phyloP scores from a whole-genome alignment of 2,888 invertebrate species.

The Parnassius orleans region DNA sequence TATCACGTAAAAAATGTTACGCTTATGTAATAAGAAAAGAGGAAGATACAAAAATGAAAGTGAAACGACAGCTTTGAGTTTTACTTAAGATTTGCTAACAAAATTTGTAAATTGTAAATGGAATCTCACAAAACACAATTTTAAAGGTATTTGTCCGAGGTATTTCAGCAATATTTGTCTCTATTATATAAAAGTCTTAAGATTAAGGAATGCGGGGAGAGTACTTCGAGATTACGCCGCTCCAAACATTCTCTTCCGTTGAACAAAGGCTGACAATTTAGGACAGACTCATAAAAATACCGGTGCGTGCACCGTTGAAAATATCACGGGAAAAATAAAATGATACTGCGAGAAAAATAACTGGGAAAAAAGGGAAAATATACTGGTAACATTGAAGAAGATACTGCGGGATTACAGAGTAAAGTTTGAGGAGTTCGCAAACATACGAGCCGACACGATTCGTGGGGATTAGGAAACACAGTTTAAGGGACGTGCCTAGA shows the following conservation, averaged over 20 bases:
- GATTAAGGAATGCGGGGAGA: slow-evolving; percentile 9
- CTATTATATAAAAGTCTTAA: slow-evolving; percentile 7
- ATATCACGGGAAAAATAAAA: slow-evolving; percentile 9
- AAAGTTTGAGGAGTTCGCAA: slow-evolving; percentile 15
- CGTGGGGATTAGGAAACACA: slow-evolving; percentile 18
- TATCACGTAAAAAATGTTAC: too few relatives aligned
- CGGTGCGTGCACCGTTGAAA: slow-evolving; percentile 14
- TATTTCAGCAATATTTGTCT: slow-evolving; percentile 4
- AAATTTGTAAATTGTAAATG: too few relatives aligned
- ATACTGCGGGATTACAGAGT: slow-evolving; percentile 3
- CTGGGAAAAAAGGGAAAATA: slow-evolving; percentile 12
- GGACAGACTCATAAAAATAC: slow-evolving; percentile 21
- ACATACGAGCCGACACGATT: slow-evolving; percentile 13
- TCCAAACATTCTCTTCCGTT: slow-evolving; percentile 15
- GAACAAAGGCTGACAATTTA: slow-evolving; percentile 21
- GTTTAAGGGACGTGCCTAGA: slow-evolving; percentile 19
- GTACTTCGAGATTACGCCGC: slow-evolving; percentile 14
- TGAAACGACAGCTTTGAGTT: too few relatives aligned
- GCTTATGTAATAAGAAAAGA: too few relatives aligned
- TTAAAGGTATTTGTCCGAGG: neutral
- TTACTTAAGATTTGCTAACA: too few relatives aligned
- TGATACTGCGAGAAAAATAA: neutral
- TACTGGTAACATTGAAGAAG: slow-evolving; percentile 2
- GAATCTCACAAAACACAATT: too few relatives aligned
- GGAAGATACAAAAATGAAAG: too few relatives aligned